Evolutionary conservation across 2,888 invertebrate genomes (phyloP), one percentile per base, ranked within the genome.

Genomic region (Tipula confusa): DNA sequence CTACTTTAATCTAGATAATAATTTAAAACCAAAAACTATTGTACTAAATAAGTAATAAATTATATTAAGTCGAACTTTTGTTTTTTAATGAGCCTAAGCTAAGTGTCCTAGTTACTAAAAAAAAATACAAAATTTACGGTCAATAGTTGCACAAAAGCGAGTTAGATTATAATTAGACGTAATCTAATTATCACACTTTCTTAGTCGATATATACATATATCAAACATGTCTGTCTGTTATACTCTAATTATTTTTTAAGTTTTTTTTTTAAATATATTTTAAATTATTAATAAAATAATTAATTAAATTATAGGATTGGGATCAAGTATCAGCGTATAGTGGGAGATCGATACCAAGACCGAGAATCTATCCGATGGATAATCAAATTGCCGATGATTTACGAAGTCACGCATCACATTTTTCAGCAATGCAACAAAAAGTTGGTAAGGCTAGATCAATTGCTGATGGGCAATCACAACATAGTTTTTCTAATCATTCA

Each of bases 281-380:
- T 29, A 29, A 81, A 81, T 7, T 29, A 81, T 81, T 81, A 81
- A 79, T 28, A n/a, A 28, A 38, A 43, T 48, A n/a, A 80, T 80
- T 29, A 15, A 4, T 82, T 82, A 11, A 31, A 24, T 36, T 64
- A 24, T 85, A 92, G 91, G 95, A 95, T 88, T 95, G 95, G 95
- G 95, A 95, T 88, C 95, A 95, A 88, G 95, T 97, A 85, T 97
- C 97, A 79, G 96, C 95, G 83, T 97, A 97, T 89, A 97, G 97
- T 89, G 95, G 95, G 86, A 93, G 97, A 87, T 97, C 96, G 87
- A 95, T 96, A 89, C 96, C 96, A 85, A 91, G 97, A 86, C 96
- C 97, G 82, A 92, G 96, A 86, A 95, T 97, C 89, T 97, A 96
- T 90, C 92, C 94, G 28, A 91, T 94, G 85, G 94, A 95, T 85